A percentile compares a stretch with the other conserved stretches of the same genome.
Conservation (phyloP, 1,140 invertebrate genomes). For the Battus philenor region DNA sequence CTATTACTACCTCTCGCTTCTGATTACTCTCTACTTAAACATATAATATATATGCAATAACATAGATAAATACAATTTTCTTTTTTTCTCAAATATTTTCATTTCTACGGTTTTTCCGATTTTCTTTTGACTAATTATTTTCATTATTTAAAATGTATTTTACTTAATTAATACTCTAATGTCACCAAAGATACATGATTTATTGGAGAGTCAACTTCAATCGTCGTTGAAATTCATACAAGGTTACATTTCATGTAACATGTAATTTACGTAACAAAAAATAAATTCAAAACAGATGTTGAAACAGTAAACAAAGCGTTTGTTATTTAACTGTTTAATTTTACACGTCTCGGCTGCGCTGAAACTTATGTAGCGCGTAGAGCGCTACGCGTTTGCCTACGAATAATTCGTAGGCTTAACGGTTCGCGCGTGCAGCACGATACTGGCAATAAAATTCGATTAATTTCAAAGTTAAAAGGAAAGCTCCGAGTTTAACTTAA, state of each 20-base stretch:
- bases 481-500: background rate
- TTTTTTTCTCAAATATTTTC: no score
- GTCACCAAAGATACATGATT: no score
- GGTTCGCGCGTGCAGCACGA: conserved; percentile 13
- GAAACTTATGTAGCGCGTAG: conserved; percentile 15
- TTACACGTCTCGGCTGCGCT: conserved; percentile 11
- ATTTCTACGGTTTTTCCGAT: no score
- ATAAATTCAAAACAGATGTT: no score
- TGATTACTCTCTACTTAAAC: conserved; percentile 1
- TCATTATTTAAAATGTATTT: no score
- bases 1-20: background rate
- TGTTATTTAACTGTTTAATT: conserved; percentile 15
- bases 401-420: conserved; percentile 17
- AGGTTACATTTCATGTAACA: no score
- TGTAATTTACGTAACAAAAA: no score
- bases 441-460: conserved; percentile 15
- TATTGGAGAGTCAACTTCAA: no score
- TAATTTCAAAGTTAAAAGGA: conserved; percentile 17
- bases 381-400: conserved; percentile 15
- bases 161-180: no score
- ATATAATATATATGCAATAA: background rate
- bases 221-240: no score
- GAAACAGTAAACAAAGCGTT: conserved; percentile 1
- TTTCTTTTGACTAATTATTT: no score
- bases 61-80: background rate